Evolutionary conservation across 2,888 invertebrate species (phyloP).

Genomic region (Caenorhabditis virilis): DNA sequence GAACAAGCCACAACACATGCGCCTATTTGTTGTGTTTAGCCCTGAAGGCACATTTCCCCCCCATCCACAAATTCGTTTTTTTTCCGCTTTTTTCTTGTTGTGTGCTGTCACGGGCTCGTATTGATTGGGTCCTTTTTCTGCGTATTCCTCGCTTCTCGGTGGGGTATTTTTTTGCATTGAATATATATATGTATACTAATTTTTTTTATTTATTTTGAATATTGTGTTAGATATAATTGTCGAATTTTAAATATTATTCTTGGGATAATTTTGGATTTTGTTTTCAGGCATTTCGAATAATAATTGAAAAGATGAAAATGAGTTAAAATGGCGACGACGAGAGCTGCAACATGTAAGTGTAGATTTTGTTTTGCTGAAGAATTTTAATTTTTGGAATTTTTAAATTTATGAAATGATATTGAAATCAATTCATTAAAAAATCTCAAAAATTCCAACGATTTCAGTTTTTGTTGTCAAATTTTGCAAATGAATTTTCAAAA

Average conservation of each 20-base stretch:
- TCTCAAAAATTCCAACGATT: no score
- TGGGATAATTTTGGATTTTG: background rate
- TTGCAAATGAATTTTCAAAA: no score
- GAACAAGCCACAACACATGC: no score
- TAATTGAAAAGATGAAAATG: background rate
- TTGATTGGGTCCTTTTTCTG: slow-evolving; percentile 9
- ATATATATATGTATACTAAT: background rate
- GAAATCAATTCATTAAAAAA: no score
- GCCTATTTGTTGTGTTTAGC: no score
- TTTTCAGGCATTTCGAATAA: background rate
- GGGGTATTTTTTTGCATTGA: slow-evolving; percentile 11
- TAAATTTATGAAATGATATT: no score
- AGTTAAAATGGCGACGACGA: slow-evolving; percentile 3
- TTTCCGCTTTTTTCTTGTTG: no score
- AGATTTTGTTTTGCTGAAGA: no score
- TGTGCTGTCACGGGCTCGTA: slow-evolving; percentile 5
- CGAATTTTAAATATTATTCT: background rate
- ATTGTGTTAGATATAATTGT: background rate
- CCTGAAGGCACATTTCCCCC: no score
- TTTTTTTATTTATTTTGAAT: background rate
- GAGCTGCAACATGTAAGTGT: slow-evolving; percentile 5
- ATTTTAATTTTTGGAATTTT: no score
- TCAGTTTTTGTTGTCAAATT: background rate
- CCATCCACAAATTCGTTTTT: no score
- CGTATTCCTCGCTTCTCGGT: slow-evolving; percentile 4